Evolutionary conservation across 1,140 invertebrate species (phyloP).

Genomic region (Lasioglossum baleicum): DNA sequence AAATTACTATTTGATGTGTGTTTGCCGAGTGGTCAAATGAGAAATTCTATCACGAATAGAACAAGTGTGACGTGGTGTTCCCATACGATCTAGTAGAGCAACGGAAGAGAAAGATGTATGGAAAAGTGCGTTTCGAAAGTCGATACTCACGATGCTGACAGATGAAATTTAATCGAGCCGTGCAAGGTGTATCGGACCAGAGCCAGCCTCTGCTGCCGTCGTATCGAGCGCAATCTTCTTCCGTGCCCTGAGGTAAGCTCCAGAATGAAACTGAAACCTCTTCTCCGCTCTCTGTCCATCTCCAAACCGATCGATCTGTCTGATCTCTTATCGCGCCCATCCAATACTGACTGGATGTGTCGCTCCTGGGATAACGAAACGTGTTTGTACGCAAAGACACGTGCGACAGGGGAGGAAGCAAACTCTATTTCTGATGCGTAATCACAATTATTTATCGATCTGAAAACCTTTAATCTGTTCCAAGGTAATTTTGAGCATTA

Average conservation of each 20-base stretch:
- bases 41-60: too few relatives aligned
- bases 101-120: slow-evolving; percentile 12
- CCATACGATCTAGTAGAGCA: background rate
- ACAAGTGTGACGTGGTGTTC: too few relatives aligned
- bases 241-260: slow-evolving; percentile 91
- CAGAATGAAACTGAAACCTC: slow-evolving; percentile 95
- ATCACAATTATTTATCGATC: too few relatives aligned
- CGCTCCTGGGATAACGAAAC: slow-evolving; percentile 82
- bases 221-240: slow-evolving; percentile 91
- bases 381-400: background rate
- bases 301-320: slow-evolving; percentile 90
- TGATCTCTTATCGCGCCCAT: slow-evolving; percentile 93
- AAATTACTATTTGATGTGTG: too few relatives aligned
- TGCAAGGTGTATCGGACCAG: slow-evolving; percentile 96
- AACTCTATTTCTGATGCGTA: too few relatives aligned
- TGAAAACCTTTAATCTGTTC: too few relatives aligned
- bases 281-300: slow-evolving; percentile 91
- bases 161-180: slow-evolving; percentile 92
- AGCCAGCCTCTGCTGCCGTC: slow-evolving; percentile 96
- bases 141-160: slow-evolving; percentile 93
- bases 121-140: slow-evolving; percentile 7
- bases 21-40: too few relatives aligned
- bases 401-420: background rate
- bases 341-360: slow-evolving; percentile 96
- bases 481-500: too few relatives aligned